Conservation (phyloP, 2,797 vertebrate genomes). For the Taenioides sp. region DNA sequence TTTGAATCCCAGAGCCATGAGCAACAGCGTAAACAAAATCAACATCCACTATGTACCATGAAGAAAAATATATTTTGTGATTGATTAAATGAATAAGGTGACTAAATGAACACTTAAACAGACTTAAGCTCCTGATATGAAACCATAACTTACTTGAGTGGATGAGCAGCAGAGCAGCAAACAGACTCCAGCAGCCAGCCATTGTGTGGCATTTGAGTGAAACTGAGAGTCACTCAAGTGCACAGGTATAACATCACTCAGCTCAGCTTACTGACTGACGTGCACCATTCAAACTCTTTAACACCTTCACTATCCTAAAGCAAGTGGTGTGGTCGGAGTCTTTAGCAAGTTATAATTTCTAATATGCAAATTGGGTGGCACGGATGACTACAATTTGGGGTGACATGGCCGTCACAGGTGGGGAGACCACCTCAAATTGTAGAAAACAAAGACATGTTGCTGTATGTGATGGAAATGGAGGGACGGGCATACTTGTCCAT, state of each 20-base stretch:
- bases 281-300: neutral
- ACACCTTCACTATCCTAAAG: conserved; percentile 1
- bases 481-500: too few relatives aligned
- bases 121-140: neutral
- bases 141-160: neutral
- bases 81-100: too few relatives aligned
- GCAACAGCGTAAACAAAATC: too few relatives aligned
- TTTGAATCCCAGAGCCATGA: too few relatives aligned
- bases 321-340: neutral
- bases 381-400: too few relatives aligned
- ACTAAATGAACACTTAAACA: neutral
- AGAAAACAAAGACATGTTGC: too few relatives aligned
- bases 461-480: too few relatives aligned
- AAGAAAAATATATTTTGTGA: too few relatives aligned
- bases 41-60: too few relatives aligned
- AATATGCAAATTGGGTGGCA: neutral
- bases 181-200: neutral
- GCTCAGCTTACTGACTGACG: conserved; percentile 33
- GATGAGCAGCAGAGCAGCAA: conserved; percentile 36
- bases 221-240: conserved; percentile 3
- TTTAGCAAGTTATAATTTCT: neutral
- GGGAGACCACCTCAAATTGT: too few relatives aligned
- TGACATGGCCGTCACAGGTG: too few relatives aligned
- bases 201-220: neutral
- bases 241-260: conserved; percentile 17